Conservation (phyloP, 2,888 invertebrate genomes). For the Candidula unifasciata region DNA sequence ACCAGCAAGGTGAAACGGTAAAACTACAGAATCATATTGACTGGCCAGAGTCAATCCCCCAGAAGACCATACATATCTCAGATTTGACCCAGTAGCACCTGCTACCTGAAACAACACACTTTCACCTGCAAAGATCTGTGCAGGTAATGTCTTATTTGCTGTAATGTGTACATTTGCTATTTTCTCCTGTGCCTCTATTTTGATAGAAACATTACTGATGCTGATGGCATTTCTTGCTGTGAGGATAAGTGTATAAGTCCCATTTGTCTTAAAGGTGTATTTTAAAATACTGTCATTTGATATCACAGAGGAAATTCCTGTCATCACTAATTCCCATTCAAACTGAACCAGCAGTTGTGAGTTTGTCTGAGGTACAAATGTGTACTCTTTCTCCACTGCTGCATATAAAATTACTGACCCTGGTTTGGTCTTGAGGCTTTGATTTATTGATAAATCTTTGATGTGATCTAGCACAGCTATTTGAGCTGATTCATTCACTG, state of each 20-base stretch:
- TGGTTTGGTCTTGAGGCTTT: slow-evolving; percentile 41
- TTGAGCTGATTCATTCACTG: slow-evolving; percentile 29
- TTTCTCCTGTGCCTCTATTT: slow-evolving; percentile 31
- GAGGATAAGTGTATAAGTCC: slow-evolving; percentile 15
- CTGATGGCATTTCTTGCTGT: slow-evolving; percentile 23
- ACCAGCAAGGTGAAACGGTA: slow-evolving; percentile 25
- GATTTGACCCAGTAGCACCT: slow-evolving; percentile 7
- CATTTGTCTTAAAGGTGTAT: slow-evolving; percentile 16
- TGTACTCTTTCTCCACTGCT: slow-evolving; percentile 48
- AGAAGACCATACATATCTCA: slow-evolving; percentile 37
- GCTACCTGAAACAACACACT: slow-evolving; percentile 14
- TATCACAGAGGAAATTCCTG: neutral
- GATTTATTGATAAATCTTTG: slow-evolving; percentile 53
- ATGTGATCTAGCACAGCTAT: slow-evolving; percentile 56
- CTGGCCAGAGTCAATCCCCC: slow-evolving; percentile 44
- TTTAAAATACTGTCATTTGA: slow-evolving; percentile 7
- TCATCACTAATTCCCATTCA: slow-evolving; percentile 18
- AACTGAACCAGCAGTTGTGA: slow-evolving; percentile 49
- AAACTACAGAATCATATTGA: slow-evolving; percentile 33
- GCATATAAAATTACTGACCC: slow-evolving; percentile 52
- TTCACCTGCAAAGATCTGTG: slow-evolving; percentile 55
- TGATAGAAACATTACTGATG: neutral
- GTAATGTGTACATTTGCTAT: neutral
- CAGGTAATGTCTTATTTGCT: neutral
- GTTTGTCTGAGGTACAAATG: slow-evolving; percentile 43